phyloP scores from a whole-genome alignment of 1,140 invertebrate genomes.

The Vanessa tameamea region DNA sequence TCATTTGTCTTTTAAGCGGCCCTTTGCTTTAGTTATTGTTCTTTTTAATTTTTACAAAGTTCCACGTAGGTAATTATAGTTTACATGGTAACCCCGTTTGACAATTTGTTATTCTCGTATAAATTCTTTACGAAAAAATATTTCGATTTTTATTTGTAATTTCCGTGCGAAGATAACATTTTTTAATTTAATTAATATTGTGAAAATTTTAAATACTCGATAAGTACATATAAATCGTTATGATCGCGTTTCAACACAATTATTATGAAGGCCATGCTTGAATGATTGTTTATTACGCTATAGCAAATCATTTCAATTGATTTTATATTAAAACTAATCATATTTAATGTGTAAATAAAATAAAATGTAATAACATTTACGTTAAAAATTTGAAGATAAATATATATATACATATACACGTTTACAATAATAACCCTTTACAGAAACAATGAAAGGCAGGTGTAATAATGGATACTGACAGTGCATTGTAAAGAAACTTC shows the following conservation, averaged over 20 bases:
- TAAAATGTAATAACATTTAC: background rate
- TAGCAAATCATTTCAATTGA: slow-evolving; percentile 35
- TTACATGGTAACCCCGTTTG: slow-evolving; percentile 43
- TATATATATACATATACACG: background rate
- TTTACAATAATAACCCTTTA: background rate
- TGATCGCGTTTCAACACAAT: slow-evolving; percentile 9
- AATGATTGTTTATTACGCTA: slow-evolving; percentile 13
- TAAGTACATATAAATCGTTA: background rate
- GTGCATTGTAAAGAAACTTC: slow-evolving; percentile 5
- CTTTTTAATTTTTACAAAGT: slow-evolving; percentile 53
- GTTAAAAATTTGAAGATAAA: slow-evolving; percentile 2
- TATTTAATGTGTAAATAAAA: slow-evolving; percentile 11
- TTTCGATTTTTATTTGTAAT: background rate
- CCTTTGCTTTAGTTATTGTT: slow-evolving; percentile 50
- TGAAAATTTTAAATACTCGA: background rate
- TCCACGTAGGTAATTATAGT: slow-evolving; percentile 62
- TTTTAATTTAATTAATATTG: background rate
- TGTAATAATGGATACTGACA: background rate
- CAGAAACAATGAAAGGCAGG: background rate
- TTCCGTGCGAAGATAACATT: background rate
- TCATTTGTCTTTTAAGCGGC: slow-evolving; percentile 68
- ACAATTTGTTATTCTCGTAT: slow-evolving; percentile 9
- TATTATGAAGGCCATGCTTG: slow-evolving; percentile 13
- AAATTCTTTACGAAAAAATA: background rate
- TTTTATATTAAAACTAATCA: slow-evolving; percentile 35